These are phyloP conservation scores for Rhynchophorus ferrugineus DNA, from an alignment of 1,140 invertebrate species.

Conservation along the genomic window DNA sequence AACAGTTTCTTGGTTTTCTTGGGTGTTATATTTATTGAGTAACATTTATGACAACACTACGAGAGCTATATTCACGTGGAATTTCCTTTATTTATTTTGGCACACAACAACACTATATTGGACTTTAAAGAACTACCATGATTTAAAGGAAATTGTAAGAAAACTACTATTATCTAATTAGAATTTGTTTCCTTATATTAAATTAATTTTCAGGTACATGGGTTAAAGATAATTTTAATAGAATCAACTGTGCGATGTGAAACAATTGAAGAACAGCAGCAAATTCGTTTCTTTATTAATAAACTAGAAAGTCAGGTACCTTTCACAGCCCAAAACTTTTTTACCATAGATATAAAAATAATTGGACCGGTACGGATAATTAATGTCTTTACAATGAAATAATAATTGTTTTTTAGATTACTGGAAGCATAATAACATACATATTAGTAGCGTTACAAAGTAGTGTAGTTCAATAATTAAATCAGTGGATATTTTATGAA, in stretches of 20 bases:
- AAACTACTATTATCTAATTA: not conserved
- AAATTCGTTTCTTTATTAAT: constrained; percentile 5
- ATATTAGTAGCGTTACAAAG: constrained; percentile 3
- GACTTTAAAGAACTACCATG: not conserved
- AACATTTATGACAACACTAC: not conserved
- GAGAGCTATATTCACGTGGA: not conserved
- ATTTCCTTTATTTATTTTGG: not conserved
- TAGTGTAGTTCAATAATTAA: not conserved
- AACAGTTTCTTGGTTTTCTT: not conserved
- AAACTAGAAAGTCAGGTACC: constrained; percentile 5
- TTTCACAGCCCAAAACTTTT: constrained; percentile 8
- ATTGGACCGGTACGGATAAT: constrained; percentile 9
- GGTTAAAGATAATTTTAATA: constrained; percentile 10
- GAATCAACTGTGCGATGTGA: not conserved
- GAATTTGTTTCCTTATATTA: not conserved
- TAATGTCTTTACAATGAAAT: not conserved
- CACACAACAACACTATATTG: not conserved
- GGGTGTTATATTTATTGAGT: not conserved
- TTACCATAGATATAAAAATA: constrained; percentile 4
- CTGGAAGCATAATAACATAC: constrained; percentile 8
- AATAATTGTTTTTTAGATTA: constrained; percentile 6
- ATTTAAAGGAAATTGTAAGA: not conserved
- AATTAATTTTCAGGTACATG: constrained; percentile 1
- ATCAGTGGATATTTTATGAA: too few relatives aligned
- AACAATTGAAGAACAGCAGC: constrained; percentile 8